Conservation (phyloP, 1,140 invertebrate species). For the Drosophila grimshawi region DNA sequence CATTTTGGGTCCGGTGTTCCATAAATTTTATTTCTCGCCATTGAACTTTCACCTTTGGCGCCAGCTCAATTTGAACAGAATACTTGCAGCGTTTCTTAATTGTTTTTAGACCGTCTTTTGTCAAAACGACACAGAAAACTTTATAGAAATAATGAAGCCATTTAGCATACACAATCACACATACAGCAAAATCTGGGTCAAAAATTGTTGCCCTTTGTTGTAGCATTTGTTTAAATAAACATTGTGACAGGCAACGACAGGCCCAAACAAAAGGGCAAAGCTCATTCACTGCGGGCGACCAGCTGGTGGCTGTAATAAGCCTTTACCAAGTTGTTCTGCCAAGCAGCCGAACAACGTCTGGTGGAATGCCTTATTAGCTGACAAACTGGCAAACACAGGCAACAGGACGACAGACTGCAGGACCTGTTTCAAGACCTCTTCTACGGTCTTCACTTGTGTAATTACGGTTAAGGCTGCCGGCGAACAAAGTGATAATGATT, state of each 20-base stretch:
- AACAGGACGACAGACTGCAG: neutral
- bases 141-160: conserved; percentile 78
- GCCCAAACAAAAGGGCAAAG: conserved; percentile 37
- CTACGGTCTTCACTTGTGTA: conserved; percentile 56
- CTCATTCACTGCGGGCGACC: conserved; percentile 35
- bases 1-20: neutral
- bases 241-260: conserved; percentile 72
- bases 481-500: conserved; percentile 81
- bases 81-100: conserved; percentile 51
- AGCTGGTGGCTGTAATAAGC: conserved; percentile 26
- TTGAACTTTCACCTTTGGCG: conserved; percentile 63
- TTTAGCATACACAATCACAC: conserved; percentile 58
- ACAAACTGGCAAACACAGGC: conserved; percentile 44
- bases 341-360: neutral
- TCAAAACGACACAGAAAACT: conserved; percentile 48
- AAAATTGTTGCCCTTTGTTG: conserved; percentile 73
- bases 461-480: conserved; percentile 76
- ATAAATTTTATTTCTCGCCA: conserved; percentile 43
- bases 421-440: conserved; percentile 18
- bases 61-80: conserved; percentile 3
- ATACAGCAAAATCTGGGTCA: conserved; percentile 65
- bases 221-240: conserved; percentile 79
- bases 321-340: conserved; percentile 75
- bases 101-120: conserved; percentile 53
- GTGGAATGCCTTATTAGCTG: conserved; percentile 76